Evolutionary conservation across 2,113 vertebrate genomes (phyloP).

Genomic region (Gymnorhina tibicen): DNA sequence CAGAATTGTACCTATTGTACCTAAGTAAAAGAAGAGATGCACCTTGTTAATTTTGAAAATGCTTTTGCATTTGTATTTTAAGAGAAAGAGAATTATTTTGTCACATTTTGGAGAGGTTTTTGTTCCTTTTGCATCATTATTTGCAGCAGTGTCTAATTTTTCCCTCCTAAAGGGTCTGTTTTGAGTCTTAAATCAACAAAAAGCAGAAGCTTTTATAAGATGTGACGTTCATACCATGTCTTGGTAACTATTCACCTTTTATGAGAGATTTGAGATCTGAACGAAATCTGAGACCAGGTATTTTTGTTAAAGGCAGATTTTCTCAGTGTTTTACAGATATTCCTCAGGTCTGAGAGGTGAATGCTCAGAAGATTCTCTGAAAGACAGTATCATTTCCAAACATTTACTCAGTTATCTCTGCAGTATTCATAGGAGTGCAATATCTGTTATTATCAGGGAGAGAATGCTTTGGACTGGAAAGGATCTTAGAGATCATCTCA

Average conservation of each 20-base stretch:
- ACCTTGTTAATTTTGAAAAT: neutral
- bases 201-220: neutral
- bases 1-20: neutral
- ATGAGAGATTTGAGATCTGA: neutral
- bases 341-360: neutral
- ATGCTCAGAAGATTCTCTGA: neutral
- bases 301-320: neutral
- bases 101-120: neutral
- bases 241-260: neutral
- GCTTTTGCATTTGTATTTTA: neutral
- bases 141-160: neutral
- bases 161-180: neutral
- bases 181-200: neutral
- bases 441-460: neutral
- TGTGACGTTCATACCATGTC: fast-evolving
- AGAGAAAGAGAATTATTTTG: neutral
- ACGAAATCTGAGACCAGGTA: neutral
- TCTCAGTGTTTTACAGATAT: neutral
- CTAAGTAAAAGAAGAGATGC: neutral
- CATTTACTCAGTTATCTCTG: neutral
- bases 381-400: neutral
- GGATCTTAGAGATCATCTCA: neutral
- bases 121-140: neutral
- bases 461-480: neutral
- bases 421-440: neutral